Evolutionary conservation across 2,888 invertebrate species (phyloP).

Genomic region (Tachystola acroxantha): DNA sequence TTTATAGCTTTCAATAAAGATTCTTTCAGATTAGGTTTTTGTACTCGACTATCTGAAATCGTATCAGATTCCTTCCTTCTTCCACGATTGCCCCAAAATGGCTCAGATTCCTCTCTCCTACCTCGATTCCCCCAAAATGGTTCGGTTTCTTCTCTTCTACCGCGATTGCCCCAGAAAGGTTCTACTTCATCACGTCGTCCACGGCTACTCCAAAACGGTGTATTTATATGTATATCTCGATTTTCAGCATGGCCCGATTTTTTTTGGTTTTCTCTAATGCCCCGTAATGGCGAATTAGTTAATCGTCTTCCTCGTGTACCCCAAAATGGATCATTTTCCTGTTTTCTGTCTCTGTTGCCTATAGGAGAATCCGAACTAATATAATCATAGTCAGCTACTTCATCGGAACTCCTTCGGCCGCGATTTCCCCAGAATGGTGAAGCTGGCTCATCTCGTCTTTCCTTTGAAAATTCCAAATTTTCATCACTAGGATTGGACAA

Average conservation of each 20-base stretch:
- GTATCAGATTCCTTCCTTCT: conserved; percentile 32
- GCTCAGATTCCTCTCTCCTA: conserved; percentile 32
- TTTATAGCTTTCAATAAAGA: conserved; percentile 40
- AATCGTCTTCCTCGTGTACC: conserved; percentile 52
- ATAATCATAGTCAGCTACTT: conserved; percentile 16
- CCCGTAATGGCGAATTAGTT: conserved; percentile 21
- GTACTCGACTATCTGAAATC: conserved; percentile 34
- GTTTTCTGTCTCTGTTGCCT: conserved; percentile 33
- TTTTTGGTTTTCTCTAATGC: conserved; percentile 18
- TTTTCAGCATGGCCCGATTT: conserved; percentile 18
- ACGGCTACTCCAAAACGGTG: conserved; percentile 32
- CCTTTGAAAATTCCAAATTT: conserved; percentile 2
- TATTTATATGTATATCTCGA: conserved; percentile 37
- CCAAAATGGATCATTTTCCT: conserved; percentile 54
- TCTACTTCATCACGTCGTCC: conserved; percentile 24
- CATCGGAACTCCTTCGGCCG: conserved; percentile 34
- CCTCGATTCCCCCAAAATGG: conserved; percentile 41
- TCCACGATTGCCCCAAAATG: conserved; percentile 27
- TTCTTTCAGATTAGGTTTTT: conserved; percentile 35
- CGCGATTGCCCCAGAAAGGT: conserved; percentile 34
- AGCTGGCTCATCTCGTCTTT: conserved; percentile 28
- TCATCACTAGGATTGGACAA: neutral
- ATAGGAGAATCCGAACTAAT: conserved; percentile 19
- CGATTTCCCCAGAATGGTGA: conserved; percentile 53
- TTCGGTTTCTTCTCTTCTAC: conserved; percentile 25